Evolutionary conservation across 2,888 invertebrate genomes (phyloP).

Genomic region (Agonopterix alstromeriana): DNA sequence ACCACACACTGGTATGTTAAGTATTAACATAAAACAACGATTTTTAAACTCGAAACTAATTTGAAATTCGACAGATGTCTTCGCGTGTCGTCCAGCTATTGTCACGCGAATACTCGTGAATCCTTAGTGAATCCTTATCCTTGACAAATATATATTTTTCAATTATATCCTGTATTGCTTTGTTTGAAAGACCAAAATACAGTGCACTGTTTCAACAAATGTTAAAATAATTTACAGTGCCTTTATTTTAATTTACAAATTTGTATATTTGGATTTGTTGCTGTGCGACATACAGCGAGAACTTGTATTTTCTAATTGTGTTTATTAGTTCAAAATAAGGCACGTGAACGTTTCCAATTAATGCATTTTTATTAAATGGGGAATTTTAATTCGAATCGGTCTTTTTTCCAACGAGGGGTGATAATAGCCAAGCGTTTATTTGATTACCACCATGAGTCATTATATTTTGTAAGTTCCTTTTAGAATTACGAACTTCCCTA

Average conservation of each 20-base stretch:
- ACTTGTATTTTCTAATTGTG: too few relatives aligned
- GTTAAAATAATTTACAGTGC: too few relatives aligned
- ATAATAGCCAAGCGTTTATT: too few relatives aligned
- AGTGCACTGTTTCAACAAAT: background rate
- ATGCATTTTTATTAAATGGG: too few relatives aligned
- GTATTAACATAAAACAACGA: constrained; percentile 45
- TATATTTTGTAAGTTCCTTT: too few relatives aligned
- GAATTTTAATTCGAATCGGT: background rate
- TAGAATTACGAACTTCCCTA: too few relatives aligned
- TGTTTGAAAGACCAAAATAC: background rate
- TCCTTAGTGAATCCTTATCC: constrained; percentile 5
- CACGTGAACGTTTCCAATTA: background rate
- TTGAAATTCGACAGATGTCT: constrained; percentile 39
- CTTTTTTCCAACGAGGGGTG: background rate
- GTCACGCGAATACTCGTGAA: constrained; percentile 32
- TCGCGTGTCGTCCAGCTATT: constrained; percentile 28
- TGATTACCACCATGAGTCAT: too few relatives aligned
- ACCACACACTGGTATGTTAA: background rate
- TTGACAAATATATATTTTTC: background rate
- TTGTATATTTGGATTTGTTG: too few relatives aligned
- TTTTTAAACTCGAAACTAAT: constrained; percentile 28
- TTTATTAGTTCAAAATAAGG: background rate
- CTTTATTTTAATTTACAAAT: too few relatives aligned
- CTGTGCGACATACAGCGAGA: too few relatives aligned
- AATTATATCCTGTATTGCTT: background rate